A percentile compares a stretch with the other conserved stretches of the same genome.
Conservation (phyloP, 1,140 invertebrate species). For the Drosophila oshimai region DNA sequence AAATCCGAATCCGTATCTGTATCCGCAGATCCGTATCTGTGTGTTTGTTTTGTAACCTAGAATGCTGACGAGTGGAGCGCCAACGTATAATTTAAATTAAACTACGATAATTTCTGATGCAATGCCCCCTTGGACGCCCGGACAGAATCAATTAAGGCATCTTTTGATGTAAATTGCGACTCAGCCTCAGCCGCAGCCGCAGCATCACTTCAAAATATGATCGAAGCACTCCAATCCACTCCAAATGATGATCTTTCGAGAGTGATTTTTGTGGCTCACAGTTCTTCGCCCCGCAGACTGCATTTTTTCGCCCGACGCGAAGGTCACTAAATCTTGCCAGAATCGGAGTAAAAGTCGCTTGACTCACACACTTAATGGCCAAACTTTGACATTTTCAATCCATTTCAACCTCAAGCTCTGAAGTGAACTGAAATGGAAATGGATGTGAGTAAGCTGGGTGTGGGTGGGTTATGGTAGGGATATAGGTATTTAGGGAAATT, state of each 20-base stretch:
- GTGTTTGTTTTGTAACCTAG: conserved; percentile 74
- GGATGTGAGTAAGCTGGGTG: conserved; percentile 8
- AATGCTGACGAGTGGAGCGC: conserved; percentile 69
- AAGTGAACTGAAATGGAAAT: not conserved
- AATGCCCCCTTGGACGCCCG: conserved; percentile 26
- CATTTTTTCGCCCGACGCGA: conserved; percentile 60
- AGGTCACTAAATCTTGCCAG: conserved; percentile 68
- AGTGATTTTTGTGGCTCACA: conserved; percentile 7
- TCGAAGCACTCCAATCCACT: no score
- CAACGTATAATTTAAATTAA: conserved; percentile 78
- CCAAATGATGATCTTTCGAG: conserved; percentile 40
- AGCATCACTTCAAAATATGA: conserved; percentile 58
- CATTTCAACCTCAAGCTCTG: no score
- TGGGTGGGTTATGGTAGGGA: not conserved
- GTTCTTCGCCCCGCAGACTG: conserved; percentile 46
- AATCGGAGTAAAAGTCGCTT: conserved; percentile 77
- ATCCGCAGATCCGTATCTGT: conserved; percentile 29
- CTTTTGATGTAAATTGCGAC: conserved; percentile 71
- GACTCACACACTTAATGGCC: conserved; percentile 46
- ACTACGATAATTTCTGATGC: conserved; percentile 68
- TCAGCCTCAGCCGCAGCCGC: no score
- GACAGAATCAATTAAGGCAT: conserved; percentile 71
- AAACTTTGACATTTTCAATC: conserved; percentile 62
- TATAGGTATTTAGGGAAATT: not conserved
- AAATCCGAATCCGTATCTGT: conserved; percentile 23